Conservation (phyloP, 2,888 invertebrate species). For the Orthosia incerta region DNA sequence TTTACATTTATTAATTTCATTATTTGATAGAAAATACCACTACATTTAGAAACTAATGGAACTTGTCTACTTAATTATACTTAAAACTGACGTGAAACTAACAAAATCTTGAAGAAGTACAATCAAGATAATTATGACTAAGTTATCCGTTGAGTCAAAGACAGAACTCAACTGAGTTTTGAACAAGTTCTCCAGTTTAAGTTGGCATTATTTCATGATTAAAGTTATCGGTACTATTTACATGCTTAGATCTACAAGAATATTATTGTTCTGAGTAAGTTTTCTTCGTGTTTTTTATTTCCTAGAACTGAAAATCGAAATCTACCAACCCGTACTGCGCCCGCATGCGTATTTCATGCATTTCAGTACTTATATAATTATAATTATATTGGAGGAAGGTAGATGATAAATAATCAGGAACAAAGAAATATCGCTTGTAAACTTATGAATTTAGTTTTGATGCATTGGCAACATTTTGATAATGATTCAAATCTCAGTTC, state of each 20-base stretch:
- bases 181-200: constrained; percentile 20
- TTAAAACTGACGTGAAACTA: constrained; percentile 5
- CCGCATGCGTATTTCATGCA: no score
- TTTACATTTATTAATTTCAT: not conserved
- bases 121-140: constrained; percentile 42
- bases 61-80: constrained; percentile 5
- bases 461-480: no score
- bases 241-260: not conserved
- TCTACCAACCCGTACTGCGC: no score
- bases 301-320: no score
- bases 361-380: no score
- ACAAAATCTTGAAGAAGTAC: constrained; percentile 16
- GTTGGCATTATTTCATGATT: constrained; percentile 18
- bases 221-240: constrained; percentile 13
- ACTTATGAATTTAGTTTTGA: no score
- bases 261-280: not conserved
- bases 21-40: not conserved
- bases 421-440: no score
- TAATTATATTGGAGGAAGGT: no score
- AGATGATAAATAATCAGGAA: no score
- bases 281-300: no score
- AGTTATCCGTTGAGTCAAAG: constrained; percentile 32
- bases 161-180: constrained; percentile 18
- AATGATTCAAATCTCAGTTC: no score
- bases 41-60: not conserved